Percentiles rank a stretch among this genome's conserved stretches.
phyloP scores from a whole-genome alignment of 2,113 vertebrate species.

The Protobothrops flavoviridis region DNA sequence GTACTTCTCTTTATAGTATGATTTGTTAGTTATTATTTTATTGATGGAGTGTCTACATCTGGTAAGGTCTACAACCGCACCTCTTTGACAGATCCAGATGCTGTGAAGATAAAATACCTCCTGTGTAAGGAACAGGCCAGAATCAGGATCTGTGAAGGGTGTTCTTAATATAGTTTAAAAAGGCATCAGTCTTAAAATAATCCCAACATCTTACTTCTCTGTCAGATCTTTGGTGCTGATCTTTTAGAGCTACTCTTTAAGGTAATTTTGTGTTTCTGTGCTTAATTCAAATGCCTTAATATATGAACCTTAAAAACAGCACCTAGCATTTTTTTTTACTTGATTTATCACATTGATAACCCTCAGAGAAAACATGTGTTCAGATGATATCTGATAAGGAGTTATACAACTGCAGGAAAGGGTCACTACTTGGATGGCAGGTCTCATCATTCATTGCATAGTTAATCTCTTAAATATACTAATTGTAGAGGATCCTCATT shows the following conservation, averaged over 20 bases:
- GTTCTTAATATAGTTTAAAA: constrained; percentile 74
- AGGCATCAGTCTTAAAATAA: constrained; percentile 74
- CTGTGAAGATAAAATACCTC: constrained; percentile 75
- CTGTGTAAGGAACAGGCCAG: constrained; percentile 68
- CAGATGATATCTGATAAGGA: constrained; percentile 35
- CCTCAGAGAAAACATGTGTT: not conserved
- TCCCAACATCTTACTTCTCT: constrained; percentile 71
- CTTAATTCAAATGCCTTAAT: constrained; percentile 11
- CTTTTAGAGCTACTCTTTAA: constrained; percentile 37
- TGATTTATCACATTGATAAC: constrained; percentile 8
- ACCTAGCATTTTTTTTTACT: not conserved
- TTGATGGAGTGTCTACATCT: constrained; percentile 66
- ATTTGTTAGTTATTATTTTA: constrained; percentile 71
- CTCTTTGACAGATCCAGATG: constrained; percentile 76
- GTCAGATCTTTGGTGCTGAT: constrained; percentile 49
- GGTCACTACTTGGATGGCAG: constrained; percentile 20
- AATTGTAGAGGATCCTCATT: constrained; percentile 72
- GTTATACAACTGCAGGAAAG: constrained; percentile 28
- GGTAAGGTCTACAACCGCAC: constrained; percentile 64
- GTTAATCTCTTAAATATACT: constrained; percentile 66
- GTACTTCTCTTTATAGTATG: constrained; percentile 48
- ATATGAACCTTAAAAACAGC: constrained; percentile 17
- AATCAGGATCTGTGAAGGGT: constrained; percentile 64
- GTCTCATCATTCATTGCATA: constrained; percentile 59
- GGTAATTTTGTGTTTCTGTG: constrained; percentile 18